phyloP scores from a whole-genome alignment of 2,113 vertebrate species.

The Hippopotamus amphibius region DNA sequence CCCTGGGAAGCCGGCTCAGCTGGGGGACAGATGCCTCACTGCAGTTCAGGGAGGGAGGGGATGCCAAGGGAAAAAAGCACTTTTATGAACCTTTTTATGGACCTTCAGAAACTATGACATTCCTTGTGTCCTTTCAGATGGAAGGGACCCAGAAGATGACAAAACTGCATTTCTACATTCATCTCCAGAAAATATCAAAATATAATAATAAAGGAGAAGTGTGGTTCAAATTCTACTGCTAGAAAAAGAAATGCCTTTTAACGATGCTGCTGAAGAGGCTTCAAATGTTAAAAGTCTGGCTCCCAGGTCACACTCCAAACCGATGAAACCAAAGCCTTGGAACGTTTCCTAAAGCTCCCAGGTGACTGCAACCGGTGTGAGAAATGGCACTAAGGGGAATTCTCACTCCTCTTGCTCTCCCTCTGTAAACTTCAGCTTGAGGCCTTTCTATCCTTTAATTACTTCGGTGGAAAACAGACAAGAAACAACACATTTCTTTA shows the following conservation, averaged over 20 bases:
- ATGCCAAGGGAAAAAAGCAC: not conserved
- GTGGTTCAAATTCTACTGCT: conserved; percentile 66
- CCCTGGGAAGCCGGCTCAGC: conserved; percentile 18
- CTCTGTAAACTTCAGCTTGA: conserved; percentile 45
- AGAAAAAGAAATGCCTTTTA: conserved; percentile 51
- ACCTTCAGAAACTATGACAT: not conserved
- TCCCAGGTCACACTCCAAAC: not conserved
- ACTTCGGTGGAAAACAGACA: conserved; percentile 84
- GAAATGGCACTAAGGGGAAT: not conserved
- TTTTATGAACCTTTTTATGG: not conserved
- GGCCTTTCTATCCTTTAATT: conserved; percentile 79
- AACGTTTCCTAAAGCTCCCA: not conserved
- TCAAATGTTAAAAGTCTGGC: not conserved
- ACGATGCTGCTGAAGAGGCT: conserved; percentile 5
- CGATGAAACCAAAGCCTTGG: not conserved
- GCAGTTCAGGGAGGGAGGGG: not conserved
- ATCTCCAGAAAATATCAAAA: conserved; percentile 4
- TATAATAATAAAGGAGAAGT: conserved; percentile 35
- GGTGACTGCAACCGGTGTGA: not conserved
- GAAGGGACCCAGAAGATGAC: not conserved
- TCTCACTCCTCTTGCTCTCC: not conserved
- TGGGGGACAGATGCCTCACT: not conserved
- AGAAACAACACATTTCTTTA: conserved; percentile 88
- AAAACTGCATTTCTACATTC: not conserved
- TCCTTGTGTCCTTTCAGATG: not conserved